Conservation (phyloP, 2,113 vertebrate genomes). For the Thalassarche chlororhynchos region DNA sequence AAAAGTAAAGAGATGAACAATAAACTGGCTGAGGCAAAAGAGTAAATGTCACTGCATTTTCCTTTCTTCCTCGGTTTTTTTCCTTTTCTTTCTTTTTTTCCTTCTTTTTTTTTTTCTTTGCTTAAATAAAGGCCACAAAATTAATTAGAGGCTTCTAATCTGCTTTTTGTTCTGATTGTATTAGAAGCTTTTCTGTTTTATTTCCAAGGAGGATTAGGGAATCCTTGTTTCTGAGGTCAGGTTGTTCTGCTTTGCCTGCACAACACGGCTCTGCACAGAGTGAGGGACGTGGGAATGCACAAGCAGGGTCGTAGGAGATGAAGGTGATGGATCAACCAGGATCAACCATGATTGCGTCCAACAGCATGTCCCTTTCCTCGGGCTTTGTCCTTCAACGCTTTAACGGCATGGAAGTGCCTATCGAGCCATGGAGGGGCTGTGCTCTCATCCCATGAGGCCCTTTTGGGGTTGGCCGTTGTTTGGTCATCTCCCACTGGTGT, state of each 20-base stretch:
- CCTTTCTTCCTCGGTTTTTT: slow-evolving; percentile 63
- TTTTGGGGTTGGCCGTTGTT: neutral
- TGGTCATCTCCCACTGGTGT: neutral
- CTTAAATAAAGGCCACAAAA: slow-evolving; percentile 91
- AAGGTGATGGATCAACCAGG: neutral
- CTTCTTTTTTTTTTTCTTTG: neutral
- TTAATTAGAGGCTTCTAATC: slow-evolving; percentile 84
- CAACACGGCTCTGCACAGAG: slow-evolving; percentile 15
- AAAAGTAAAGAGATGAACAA: slow-evolving; percentile 99
- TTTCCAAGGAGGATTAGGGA: slow-evolving; percentile 68
- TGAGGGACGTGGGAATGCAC: neutral
- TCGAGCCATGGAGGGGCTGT: neutral
- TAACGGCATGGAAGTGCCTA: neutral
- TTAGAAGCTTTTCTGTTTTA: slow-evolving; percentile 69
- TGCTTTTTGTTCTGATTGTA: slow-evolving; percentile 72
- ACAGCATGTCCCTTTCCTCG: neutral
- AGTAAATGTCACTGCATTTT: slow-evolving; percentile 96
- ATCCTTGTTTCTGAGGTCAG: slow-evolving; percentile 50
- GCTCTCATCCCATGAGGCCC: neutral
- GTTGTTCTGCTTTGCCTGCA: slow-evolving; percentile 54
- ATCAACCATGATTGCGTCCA: neutral
- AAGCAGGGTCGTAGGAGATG: neutral
- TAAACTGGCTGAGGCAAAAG: slow-evolving; percentile 99
- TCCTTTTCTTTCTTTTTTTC: neutral
- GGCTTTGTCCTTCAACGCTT: neutral